Conservation (phyloP, 1,140 invertebrate species). For the Sycobia sp. region DNA sequence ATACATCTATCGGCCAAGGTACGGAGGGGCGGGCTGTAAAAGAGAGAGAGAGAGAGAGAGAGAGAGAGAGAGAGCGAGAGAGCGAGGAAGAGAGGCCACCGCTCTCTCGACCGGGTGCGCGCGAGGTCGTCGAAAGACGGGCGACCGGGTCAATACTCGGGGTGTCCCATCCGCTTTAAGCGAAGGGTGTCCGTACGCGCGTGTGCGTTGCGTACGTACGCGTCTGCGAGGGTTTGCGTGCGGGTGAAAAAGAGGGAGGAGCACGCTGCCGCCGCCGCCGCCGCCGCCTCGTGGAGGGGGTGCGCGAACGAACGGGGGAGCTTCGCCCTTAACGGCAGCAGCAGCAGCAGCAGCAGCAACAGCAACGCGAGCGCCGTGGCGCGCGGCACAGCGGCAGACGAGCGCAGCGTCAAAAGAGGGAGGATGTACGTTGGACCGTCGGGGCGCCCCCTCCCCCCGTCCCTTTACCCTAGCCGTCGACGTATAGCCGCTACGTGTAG, state of each 20-base stretch:
- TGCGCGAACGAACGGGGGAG: conserved; percentile 36
- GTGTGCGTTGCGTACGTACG: too few relatives aligned
- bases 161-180: conserved; percentile 54
- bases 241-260: conserved; percentile 3
- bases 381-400: too few relatives aligned
- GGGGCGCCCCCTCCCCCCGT: too few relatives aligned
- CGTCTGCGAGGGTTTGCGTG: too few relatives aligned
- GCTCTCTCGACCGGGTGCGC: too few relatives aligned
- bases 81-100: background rate
- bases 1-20: too few relatives aligned
- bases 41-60: background rate
- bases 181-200: conserved; percentile 25
- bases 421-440: conserved; percentile 47
- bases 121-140: conserved; percentile 35
- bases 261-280: conserved; percentile 8
- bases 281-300: conserved; percentile 41
- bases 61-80: background rate
- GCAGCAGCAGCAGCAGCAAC: conserved; percentile 7
- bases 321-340: conserved; percentile 35
- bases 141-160: conserved; percentile 57
- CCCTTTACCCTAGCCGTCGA: too few relatives aligned
- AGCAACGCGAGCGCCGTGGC: too few relatives aligned
- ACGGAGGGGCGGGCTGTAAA: background rate
- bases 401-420: too few relatives aligned
- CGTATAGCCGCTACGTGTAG: too few relatives aligned